Base-by-base conservation (phyloP, 2,888 invertebrate genomes). In the Chloroclystis v-ata region DNA sequence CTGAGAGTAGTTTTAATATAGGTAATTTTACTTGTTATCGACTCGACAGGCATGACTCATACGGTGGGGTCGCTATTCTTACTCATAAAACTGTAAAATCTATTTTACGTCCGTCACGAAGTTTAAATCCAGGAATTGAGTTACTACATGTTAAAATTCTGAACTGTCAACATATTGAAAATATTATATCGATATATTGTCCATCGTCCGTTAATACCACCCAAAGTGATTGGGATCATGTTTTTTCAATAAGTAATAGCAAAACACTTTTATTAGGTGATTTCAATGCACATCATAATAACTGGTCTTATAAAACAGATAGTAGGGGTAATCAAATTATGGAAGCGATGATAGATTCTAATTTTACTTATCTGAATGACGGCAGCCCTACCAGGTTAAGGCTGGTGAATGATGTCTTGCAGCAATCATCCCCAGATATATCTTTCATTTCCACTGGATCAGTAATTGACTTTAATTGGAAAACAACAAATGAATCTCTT, bases 251-350 rank as follows among this genome's bases (percentile, higher is more conserved):
- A 1, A 12, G 14, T 26, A 11, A 6, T 8, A 20, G 25, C 5
- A 45, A 28, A 16, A 33, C 38, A 4, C 12, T 43, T 1, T 8
- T 38, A 25, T 9, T 13, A 1, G 44, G 32, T 1, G 57, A 59
- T 38, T 47, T 57, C 14, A 60, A 60, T 10, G 53, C 29, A 0
- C 60, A 57, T 25, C 59, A 61, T 35, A 11, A 48, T 1, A 53
- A 33, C 13, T 59, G 61, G 58, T 58, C 58, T 0, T 28, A 28
- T 11, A 57, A 49, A 44, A 52, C 37, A 1, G 50, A 62, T 28
- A 2, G 8, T 4, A 43, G 57, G 32, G 61, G 60, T 2, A 6
- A 4, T 6, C 53, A 51, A 45, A 38, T 62, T 0, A 46, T 52
- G 13, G 57, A 59, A 3, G 8, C 54, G 0, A 8, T 44, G 2